phyloP scores from a whole-genome alignment of 2,113 vertebrate species.

The Raphicerus campestris region DNA sequence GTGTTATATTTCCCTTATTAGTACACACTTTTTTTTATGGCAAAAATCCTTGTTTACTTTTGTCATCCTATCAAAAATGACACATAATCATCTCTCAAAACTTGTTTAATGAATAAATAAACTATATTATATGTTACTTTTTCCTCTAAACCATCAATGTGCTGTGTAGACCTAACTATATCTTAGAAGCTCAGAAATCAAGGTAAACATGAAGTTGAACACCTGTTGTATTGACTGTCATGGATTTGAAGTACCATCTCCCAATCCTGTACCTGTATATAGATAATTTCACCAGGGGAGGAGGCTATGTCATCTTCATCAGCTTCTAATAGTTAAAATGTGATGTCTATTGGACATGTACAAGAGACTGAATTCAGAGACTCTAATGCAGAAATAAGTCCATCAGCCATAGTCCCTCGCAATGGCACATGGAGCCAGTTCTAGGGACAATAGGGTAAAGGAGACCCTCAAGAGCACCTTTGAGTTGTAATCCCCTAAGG shows the following conservation, averaged over 20 bases:
- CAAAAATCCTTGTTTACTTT: conserved; percentile 33
- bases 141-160: background rate
- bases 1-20: background rate
- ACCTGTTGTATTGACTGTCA: background rate
- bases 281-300: background rate
- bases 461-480: background rate
- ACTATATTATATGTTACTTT: background rate
- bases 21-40: background rate
- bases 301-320: background rate
- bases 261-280: background rate
- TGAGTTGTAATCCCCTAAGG: background rate
- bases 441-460: background rate
- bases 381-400: background rate
- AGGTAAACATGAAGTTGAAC: background rate
- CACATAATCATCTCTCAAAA: conserved; percentile 20
- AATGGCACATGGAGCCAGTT: background rate
- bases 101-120: background rate
- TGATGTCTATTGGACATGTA: background rate
- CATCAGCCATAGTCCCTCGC: background rate
- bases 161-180: background rate
- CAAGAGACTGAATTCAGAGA: background rate
- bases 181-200: background rate
- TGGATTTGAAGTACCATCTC: background rate
- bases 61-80: background rate
- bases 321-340: background rate